Conservation (phyloP, 2,113 vertebrate genomes). For the Paedocypris sp. region DNA sequence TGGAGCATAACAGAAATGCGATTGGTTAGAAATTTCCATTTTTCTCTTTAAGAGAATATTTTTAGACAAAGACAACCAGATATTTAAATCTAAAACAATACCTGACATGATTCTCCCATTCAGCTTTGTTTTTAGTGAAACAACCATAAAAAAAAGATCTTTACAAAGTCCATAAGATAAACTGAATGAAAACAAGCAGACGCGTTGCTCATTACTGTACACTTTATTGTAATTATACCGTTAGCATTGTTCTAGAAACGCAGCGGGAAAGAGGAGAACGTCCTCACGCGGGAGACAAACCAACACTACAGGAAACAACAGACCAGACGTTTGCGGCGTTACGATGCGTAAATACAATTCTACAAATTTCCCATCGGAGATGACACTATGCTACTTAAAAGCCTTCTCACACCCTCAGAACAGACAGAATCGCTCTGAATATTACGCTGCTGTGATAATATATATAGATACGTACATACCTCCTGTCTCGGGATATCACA, state of each 20-base stretch:
- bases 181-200: not conserved
- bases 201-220: constrained; percentile 69
- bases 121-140: no score
- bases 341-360: constrained; percentile 77
- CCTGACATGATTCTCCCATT: no score
- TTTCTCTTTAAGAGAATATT: no score
- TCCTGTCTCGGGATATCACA: not conserved
- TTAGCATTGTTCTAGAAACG: constrained; percentile 97
- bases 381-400: constrained; percentile 59
- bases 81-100: no score
- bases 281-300: constrained; percentile 58
- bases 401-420: constrained; percentile 21
- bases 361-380: constrained; percentile 67
- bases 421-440: constrained; percentile 14
- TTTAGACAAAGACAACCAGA: no score
- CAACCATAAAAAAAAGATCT: no score
- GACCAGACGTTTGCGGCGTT: constrained; percentile 56
- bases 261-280: constrained; percentile 74
- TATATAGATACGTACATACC: constrained; percentile 32
- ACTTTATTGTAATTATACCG: constrained; percentile 85
- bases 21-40: no score
- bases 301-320: constrained; percentile 48
- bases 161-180: not conserved
- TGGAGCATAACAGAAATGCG: no score
- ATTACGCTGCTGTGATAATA: constrained; percentile 21